Evolutionary conservation across 2,888 invertebrate genomes (phyloP).

Genomic region (Tachina lurida): DNA sequence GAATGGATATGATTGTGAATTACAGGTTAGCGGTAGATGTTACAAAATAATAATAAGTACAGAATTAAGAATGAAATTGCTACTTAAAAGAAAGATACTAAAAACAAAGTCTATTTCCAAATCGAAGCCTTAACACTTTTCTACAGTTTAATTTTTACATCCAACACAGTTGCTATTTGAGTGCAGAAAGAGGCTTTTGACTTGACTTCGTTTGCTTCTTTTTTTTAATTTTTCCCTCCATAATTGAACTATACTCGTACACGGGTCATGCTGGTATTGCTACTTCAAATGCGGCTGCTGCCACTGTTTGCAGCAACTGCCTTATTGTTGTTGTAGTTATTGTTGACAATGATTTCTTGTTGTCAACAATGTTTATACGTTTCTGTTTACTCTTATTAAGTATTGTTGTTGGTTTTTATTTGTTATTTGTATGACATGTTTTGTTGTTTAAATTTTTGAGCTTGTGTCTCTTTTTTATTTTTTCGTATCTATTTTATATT

Average conservation of each 20-base stretch:
- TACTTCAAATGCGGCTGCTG: conserved; percentile 30
- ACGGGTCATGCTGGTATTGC: conserved; percentile 52
- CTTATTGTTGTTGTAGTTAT: conserved; percentile 58
- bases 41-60: conserved; percentile 58
- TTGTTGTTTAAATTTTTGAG: conserved; percentile 66
- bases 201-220: conserved; percentile 9
- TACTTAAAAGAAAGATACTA: no score
- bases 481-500: conserved; percentile 28
- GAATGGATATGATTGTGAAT: conserved; percentile 61
- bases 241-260: conserved; percentile 49
- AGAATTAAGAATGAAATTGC: not conserved
- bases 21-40: conserved; percentile 67
- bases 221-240: conserved; percentile 1
- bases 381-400: conserved; percentile 67
- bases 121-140: not conserved
- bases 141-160: not conserved
- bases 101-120: not conserved
- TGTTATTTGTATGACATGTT: conserved; percentile 75
- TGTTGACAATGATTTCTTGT: conserved; percentile 71
- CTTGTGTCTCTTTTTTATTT: conserved; percentile 9
- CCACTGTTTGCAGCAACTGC: not conserved
- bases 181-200: not conserved
- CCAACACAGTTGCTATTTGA: not conserved
- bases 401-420: conserved; percentile 72
- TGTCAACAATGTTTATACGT: conserved; percentile 68